phyloP scores from a whole-genome alignment of 2,797 vertebrate genomes.

The Syngnathus acus region DNA sequence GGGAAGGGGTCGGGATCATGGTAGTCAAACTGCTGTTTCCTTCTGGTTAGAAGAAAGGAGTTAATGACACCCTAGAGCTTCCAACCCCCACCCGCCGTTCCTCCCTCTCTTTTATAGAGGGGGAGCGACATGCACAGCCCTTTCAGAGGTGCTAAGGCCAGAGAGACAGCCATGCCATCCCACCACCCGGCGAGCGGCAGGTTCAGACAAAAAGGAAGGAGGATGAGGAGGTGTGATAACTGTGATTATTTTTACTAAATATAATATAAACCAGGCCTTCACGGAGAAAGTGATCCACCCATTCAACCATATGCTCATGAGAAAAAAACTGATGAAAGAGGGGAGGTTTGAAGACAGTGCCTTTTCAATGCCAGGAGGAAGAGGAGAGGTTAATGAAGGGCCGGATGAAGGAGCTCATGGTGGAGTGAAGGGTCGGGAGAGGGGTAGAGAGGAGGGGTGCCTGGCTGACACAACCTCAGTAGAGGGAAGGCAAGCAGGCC shows the following conservation, averaged over 20 bases:
- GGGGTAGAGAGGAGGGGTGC: slow-evolving; percentile 27
- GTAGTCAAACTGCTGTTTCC: slow-evolving; percentile 65
- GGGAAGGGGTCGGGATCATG: slow-evolving; percentile 52
- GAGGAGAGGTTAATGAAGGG: slow-evolving; percentile 66
- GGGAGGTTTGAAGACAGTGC: slow-evolving; percentile 67
- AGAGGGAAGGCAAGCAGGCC: slow-evolving; percentile 46
- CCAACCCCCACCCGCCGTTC: slow-evolving; percentile 55
- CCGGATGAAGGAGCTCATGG: slow-evolving; percentile 63
- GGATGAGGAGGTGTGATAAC: slow-evolving; percentile 60
- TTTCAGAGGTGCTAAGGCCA: slow-evolving; percentile 58
- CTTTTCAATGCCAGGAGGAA: slow-evolving; percentile 63
- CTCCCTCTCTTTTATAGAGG: slow-evolving; percentile 69
- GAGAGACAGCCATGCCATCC: slow-evolving; percentile 59
- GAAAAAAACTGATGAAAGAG: slow-evolving; percentile 51
- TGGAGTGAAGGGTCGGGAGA: slow-evolving; percentile 45
- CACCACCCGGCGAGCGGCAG: slow-evolving; percentile 46
- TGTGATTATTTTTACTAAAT: slow-evolving; percentile 77
- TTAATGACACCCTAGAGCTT: slow-evolving; percentile 72
- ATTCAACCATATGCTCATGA: slow-evolving; percentile 56
- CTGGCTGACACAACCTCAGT: slow-evolving; percentile 49
- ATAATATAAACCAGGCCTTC: slow-evolving; percentile 68
- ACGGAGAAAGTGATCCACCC: slow-evolving; percentile 55
- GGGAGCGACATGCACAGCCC: slow-evolving; percentile 58
- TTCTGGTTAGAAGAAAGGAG: slow-evolving; percentile 68
- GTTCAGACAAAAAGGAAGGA: slow-evolving; percentile 59